These are phyloP conservation scores for Pentalonia nigronervosa DNA, from an alignment of 1,140 invertebrate species.

Conservation along the genomic window DNA sequence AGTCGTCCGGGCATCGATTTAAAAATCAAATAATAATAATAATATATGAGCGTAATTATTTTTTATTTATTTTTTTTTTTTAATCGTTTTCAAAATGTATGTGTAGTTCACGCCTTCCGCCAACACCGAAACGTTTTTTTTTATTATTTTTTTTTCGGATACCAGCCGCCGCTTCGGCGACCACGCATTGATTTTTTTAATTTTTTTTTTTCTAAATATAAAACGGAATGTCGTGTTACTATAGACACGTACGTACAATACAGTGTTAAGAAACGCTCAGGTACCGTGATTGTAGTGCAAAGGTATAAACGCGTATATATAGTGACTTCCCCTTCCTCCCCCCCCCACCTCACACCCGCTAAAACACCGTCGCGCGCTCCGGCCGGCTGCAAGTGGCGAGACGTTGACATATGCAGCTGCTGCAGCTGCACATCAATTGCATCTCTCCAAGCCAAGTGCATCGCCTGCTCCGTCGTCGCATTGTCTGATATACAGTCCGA, in stretches of 20 bases:
- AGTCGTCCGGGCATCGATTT: background rate
- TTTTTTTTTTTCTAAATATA: background rate
- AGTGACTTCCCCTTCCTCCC: background rate
- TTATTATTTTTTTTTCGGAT: no score
- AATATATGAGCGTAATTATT: background rate
- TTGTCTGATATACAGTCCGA: conserved; percentile 34
- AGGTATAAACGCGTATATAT: background rate
- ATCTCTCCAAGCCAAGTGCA: background rate
- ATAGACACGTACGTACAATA: no score
- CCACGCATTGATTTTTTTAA: no score
- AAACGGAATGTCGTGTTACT: background rate
- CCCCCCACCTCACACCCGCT: no score
- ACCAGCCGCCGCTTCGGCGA: no score
- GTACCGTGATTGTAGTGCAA: background rate
- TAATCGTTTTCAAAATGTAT: background rate
- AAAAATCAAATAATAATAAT: background rate
- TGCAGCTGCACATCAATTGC: background rate
- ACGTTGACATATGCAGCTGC: background rate
- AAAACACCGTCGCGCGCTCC: background rate
- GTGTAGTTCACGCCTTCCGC: background rate
- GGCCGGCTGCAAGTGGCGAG: background rate
- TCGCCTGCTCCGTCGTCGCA: background rate
- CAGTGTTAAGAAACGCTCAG: background rate
- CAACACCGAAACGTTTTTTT: background rate
- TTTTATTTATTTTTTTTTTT: background rate